Evolutionary conservation across 2,797 vertebrate species (phyloP).

Genomic region (Sebastes cheni): DNA sequence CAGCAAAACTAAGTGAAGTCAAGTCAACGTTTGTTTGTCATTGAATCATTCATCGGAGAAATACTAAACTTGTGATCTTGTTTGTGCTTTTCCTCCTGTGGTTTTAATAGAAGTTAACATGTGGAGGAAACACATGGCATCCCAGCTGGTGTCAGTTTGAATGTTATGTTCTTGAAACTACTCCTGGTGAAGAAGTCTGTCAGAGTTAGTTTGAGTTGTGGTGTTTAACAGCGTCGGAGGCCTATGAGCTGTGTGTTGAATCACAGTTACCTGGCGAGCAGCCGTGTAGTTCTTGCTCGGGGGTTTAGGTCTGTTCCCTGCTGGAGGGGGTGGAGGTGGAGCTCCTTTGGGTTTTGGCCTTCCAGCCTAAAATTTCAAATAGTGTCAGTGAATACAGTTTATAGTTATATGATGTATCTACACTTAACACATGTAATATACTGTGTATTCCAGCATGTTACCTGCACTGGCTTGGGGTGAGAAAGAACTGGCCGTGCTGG

Average conservation of each 20-base stretch:
- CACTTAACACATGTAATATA: not conserved
- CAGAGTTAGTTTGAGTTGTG: not conserved
- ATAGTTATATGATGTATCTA: too few species aligned
- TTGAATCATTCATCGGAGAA: too few species aligned
- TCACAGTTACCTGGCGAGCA: constrained; percentile 74
- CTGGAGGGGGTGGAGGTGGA: constrained; percentile 77
- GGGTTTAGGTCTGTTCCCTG: constrained; percentile 53
- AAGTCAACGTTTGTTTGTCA: too few species aligned
- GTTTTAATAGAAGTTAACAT: not conserved
- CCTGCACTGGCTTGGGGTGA: constrained; percentile 32
- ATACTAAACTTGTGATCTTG: not conserved
- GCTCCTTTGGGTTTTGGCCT: constrained; percentile 54
- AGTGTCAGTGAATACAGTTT: not conserved
- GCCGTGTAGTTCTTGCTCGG: constrained; percentile 48
- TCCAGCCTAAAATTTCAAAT: constrained; percentile 47
- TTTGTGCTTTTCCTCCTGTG: not conserved
- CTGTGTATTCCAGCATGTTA: not conserved
- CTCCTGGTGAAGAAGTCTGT: not conserved
- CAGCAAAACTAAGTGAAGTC: too few species aligned
- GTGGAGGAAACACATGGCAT: not conserved
- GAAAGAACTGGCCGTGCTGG: not conserved
- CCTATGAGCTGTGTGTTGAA: too few species aligned
- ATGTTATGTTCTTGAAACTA: not conserved
- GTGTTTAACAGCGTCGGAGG: too few species aligned
- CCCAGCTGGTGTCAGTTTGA: not conserved